Evolutionary conservation across 2,113 vertebrate species (phyloP), one percentile per base, ranked within the genome.

Genomic region (Acanthisitta chloris): DNA sequence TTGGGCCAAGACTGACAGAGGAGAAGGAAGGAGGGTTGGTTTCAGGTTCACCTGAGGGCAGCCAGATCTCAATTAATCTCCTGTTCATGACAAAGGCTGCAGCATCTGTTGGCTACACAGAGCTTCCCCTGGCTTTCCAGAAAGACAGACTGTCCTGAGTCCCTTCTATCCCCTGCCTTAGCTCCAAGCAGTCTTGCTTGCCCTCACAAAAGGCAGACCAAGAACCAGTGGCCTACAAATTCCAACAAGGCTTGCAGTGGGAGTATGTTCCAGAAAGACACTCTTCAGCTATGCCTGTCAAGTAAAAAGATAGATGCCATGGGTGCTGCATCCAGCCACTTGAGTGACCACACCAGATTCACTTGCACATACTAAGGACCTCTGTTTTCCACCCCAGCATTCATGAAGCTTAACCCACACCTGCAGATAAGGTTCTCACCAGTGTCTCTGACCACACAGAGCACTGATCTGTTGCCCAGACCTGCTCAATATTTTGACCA

Each of bases 11-110:
- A 42, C 29, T 85, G 58, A 16, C 5, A 6, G 40, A 78, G 65
- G 55, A 89, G 59, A 86, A 54, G 69, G 61, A 86, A 78, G 17
- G 10, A 92, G 10, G 8, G 31, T 9, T 82, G 57, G 17, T 55
- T 79, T 85, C 23, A 45, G 70, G 73, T 86, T 92, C 83, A 94
- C 14, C n/a, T 61, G 25, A 62, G 65, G 70, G 28, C 94, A 91
- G 52, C 14, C n/a, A 89, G 40, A 33, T 64, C 73, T 85, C 77
- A 86, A 55, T 91, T 92, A 92, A 43, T 81, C 43, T 83, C 26
- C 42, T 83, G 34, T 46, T 89, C 61, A 52, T 12, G 16, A 48
- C 33, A 65, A 80, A 73, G n/a, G 31, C 51, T 82, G 61, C 51
- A 92, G 69, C 76, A 84, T 64, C 80, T 86, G 23, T 48, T 61